These are phyloP conservation scores for Lethenteron camtschaticum DNA, from an alignment of 2,113 vertebrate species.

Conservation along the genomic window DNA sequence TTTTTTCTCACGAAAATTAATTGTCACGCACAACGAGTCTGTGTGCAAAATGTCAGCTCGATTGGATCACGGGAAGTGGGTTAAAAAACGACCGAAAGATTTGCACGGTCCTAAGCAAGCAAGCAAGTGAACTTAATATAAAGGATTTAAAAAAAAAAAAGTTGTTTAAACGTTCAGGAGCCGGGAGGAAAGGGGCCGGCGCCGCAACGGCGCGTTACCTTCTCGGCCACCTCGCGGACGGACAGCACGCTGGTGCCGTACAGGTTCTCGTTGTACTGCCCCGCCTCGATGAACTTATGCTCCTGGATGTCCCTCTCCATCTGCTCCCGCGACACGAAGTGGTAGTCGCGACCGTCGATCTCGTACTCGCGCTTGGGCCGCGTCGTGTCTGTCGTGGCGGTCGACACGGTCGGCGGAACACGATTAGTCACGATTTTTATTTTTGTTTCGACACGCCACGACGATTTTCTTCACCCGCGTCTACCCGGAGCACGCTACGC, in stretches of 20 bases:
- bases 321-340: constrained; percentile 89
- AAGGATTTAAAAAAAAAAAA: too few relatives aligned
- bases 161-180: too few relatives aligned
- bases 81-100: too few relatives aligned
- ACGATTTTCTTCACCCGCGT: too few relatives aligned
- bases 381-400: constrained; percentile 46
- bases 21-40: too few relatives aligned
- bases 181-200: too few relatives aligned
- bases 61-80: too few relatives aligned
- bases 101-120: too few relatives aligned
- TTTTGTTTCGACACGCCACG: background rate
- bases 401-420: background rate
- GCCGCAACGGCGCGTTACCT: constrained; percentile 24
- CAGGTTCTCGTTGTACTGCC: constrained; percentile 92
- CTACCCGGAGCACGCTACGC: too few relatives aligned
- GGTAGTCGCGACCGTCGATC: constrained; percentile 78
- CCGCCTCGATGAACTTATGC: constrained; percentile 97
- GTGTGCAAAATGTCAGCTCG: too few relatives aligned
- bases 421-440: background rate
- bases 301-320: constrained; percentile 98
- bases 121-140: too few relatives aligned
- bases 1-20: too few relatives aligned
- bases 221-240: constrained; percentile 82
- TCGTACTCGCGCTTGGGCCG: constrained; percentile 75
- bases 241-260: constrained; percentile 92